Evolutionary conservation across 2,888 invertebrate genomes (phyloP).

Genomic region (Ophion ventricosus): DNA sequence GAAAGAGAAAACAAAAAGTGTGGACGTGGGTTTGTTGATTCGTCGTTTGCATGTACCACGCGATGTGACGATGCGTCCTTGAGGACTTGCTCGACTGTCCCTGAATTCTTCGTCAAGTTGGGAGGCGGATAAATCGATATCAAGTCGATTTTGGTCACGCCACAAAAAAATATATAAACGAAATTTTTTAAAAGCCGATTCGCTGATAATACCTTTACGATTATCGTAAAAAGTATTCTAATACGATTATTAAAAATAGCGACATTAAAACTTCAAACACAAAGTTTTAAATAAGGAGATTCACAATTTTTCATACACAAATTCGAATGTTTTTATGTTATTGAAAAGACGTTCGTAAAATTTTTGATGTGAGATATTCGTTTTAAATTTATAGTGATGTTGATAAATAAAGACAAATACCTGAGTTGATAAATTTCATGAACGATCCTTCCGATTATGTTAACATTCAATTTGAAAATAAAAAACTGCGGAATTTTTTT

Average conservation of each 20-base stretch:
- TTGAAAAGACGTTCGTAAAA: too few species aligned
- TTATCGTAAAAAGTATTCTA: too few species aligned
- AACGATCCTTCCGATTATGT: background rate
- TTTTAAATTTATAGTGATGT: too few species aligned
- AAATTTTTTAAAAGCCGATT: background rate
- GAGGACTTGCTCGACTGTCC: constrained; percentile 28
- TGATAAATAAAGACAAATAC: too few species aligned
- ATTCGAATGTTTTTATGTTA: too few species aligned
- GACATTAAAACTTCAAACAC: too few species aligned
- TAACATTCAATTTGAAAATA: background rate
- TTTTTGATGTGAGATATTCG: too few species aligned
- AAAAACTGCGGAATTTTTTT: background rate
- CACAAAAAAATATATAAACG: background rate
- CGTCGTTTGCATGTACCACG: constrained; percentile 40
- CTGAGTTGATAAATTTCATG: background rate
- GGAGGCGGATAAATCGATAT: background rate
- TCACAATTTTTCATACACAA: too few species aligned
- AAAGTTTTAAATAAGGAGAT: too few species aligned
- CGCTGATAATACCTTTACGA: background rate
- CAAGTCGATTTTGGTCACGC: background rate
- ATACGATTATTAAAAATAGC: too few species aligned
- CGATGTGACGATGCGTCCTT: constrained; percentile 32
- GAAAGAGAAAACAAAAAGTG: background rate
- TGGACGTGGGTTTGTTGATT: constrained; percentile 36
- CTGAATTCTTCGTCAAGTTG: constrained; percentile 15